A percentile compares a stretch with the other conserved stretches of the same genome.
Evolutionary conservation across 2,113 vertebrate genomes (phyloP).

Genomic region (Urocynchramus pylzowi): DNA sequence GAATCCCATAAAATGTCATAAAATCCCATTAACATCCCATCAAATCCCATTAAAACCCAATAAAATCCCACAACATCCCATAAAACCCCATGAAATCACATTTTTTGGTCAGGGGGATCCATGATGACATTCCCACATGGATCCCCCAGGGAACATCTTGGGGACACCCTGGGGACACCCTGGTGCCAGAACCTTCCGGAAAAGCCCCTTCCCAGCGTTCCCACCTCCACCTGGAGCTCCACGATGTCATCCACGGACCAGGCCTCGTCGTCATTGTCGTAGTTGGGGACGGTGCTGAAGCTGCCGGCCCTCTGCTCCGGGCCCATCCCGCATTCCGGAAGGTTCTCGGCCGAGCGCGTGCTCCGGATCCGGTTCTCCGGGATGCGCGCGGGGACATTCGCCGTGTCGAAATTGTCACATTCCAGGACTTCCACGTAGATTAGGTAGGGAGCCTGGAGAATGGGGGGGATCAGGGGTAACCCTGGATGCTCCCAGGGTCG

Average conservation of each 20-base stretch:
- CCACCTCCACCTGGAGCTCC: constrained; percentile 92
- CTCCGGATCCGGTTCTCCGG: constrained; percentile 93
- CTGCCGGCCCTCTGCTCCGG: constrained; percentile 85
- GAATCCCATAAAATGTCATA: not conserved
- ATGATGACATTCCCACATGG: no score
- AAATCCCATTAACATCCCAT: not conserved
- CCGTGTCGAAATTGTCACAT: constrained; percentile 94
- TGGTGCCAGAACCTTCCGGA: not conserved
- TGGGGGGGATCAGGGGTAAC: rapidly evolving
- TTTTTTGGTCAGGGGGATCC: not conserved
- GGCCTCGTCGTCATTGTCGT: constrained; percentile 94
- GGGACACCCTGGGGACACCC: not conserved
- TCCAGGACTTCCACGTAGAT: constrained; percentile 97
- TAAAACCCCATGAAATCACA: no score
- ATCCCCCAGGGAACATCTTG: not conserved
- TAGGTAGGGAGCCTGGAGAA: constrained; percentile 86
- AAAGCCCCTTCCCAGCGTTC: rapidly evolving
- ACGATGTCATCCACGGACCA: constrained; percentile 95
- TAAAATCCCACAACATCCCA: no score
- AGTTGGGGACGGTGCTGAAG: constrained; percentile 91
- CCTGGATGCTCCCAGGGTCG: rapidly evolving
- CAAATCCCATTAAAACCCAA: no score
- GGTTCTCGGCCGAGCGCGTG: constrained; percentile 93
- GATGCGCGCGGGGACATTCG: constrained; percentile 86
- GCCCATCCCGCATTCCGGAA: constrained; percentile 86